Evolutionary conservation across 1,140 invertebrate genomes (phyloP).

Genomic region (Pseudomyrmex gracilis): DNA sequence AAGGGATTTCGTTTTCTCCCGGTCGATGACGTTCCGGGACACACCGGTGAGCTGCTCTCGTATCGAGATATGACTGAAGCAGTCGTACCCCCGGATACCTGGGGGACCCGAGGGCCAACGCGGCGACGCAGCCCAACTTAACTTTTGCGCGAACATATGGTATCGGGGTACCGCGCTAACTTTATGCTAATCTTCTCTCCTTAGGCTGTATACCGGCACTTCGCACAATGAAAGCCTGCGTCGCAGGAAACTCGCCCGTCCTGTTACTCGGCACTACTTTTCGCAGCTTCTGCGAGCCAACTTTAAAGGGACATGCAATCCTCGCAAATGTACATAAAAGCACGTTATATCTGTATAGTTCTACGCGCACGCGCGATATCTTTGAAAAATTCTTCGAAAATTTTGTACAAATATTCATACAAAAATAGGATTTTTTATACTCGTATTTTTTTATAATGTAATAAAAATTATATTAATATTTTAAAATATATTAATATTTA

Average conservation of each 20-base stretch:
- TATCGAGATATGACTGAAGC: conserved; percentile 73
- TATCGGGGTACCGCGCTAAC: conserved; percentile 65
- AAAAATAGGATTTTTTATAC: too few species aligned
- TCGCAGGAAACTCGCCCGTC: background rate
- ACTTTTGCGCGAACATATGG: conserved; percentile 71
- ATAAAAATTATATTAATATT: too few species aligned
- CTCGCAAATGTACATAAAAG: background rate
- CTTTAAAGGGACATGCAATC: background rate
- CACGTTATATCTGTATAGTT: background rate
- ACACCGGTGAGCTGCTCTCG: conserved; percentile 30
- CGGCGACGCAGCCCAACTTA: conserved; percentile 70
- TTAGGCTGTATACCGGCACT: conserved; percentile 55
- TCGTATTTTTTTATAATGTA: too few species aligned
- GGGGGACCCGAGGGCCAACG: conserved; percentile 69
- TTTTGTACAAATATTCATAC: too few species aligned
- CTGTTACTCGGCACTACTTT: conserved; percentile 17
- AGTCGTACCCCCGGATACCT: conserved; percentile 61
- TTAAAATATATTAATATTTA: too few species aligned
- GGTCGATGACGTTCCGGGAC: conserved; percentile 60
- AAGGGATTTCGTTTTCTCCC: conserved; percentile 48
- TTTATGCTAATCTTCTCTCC: conserved; percentile 74
- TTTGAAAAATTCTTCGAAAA: background rate
- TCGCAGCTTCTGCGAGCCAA: background rate
- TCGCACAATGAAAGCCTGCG: conserved; percentile 31
- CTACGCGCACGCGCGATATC: background rate